Evolutionary conservation across 2,888 invertebrate species (phyloP), one percentile per base, ranked within the genome.

Genomic region (Cartodere bifasciata): DNA sequence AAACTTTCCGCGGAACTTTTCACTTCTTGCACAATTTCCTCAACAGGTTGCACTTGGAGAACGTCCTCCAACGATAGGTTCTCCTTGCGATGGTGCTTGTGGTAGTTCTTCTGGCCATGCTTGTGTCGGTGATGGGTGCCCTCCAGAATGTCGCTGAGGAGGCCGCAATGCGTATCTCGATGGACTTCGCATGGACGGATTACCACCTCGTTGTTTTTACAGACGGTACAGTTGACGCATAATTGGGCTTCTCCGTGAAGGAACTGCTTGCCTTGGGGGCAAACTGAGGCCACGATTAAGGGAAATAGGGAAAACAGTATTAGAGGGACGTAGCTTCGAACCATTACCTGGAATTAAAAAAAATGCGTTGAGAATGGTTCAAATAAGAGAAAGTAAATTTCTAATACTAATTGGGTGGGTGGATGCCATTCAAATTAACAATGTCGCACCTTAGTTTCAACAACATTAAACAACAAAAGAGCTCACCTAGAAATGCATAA

Each of bases 141-240:
- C 7, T 26, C 5, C 16, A 44, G 31, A 41, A 80, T 62, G 46
- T 76, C 72, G 41, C 70, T 67, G 62, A 43, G 28, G 2, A 77
- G 70, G 22, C 76, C 78, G 59, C 84, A 84, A 43, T 75, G 64
- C 23, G 83, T 78, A 59, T 84, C 80, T 38, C 74, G 67, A 62
- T 83, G 77, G 36, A 75, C 60, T 48, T 78, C 77, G 60, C 83
- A 84, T 32, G 83, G 82, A 31, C 73, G 67, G 38, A 75, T 56
- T 23, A 81, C 78, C 37, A 79, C 72, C 33, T 55, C 58, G 32
- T 66, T 67, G 35, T 56, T 54, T 45, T 73, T 72, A 60, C 83
- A 83, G 50, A 65, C 65, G 32, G 79, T 75, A 64, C 84, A 84
- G 36, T 75, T 72, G 46, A 69, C 61, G 60, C 83, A 84, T 45